Percentiles rank a stretch among this genome's conserved stretches.
Conservation (phyloP, 92 coral and sea anemone genomes). For the Umimayanthus kanabou region DNA sequence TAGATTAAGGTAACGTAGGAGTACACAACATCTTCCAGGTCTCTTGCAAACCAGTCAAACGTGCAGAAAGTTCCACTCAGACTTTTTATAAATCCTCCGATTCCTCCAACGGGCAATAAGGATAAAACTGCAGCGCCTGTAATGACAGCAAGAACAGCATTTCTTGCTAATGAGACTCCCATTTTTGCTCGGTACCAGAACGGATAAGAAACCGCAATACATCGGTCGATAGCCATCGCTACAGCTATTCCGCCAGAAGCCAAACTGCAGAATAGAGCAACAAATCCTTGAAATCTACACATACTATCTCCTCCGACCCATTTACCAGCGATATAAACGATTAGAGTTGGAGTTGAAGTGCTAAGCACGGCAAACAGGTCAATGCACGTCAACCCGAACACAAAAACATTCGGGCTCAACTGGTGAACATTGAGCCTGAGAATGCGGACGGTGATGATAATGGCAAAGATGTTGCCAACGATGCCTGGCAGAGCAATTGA, state of each 20-base stretch:
- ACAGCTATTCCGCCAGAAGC: constrained; percentile 1
- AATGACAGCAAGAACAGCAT: background rate
- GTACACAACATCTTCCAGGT: background rate
- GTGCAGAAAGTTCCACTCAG: constrained; percentile 7
- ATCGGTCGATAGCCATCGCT: background rate
- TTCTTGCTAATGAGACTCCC: background rate
- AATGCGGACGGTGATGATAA: background rate
- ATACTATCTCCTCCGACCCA: background rate
- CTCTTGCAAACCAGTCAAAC: constrained; percentile 1
- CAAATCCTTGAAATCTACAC: background rate
- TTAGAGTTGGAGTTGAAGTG: background rate
- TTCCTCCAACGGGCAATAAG: background rate
- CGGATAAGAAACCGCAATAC: background rate
- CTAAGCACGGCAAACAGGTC: background rate
- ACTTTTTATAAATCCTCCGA: background rate
- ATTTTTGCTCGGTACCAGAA: background rate
- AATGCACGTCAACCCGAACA: background rate
- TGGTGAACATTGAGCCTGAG: background rate
- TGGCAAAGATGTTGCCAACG: too few species aligned
- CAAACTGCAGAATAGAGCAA: background rate
- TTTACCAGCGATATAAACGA: background rate
- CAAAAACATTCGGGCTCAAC: background rate
- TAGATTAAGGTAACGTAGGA: background rate
- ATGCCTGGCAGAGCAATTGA: too few species aligned
- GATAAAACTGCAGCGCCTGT: background rate